Evolutionary conservation across 2,113 vertebrate genomes (phyloP).

Genomic region (Dicerorhinus sumatrensis): DNA sequence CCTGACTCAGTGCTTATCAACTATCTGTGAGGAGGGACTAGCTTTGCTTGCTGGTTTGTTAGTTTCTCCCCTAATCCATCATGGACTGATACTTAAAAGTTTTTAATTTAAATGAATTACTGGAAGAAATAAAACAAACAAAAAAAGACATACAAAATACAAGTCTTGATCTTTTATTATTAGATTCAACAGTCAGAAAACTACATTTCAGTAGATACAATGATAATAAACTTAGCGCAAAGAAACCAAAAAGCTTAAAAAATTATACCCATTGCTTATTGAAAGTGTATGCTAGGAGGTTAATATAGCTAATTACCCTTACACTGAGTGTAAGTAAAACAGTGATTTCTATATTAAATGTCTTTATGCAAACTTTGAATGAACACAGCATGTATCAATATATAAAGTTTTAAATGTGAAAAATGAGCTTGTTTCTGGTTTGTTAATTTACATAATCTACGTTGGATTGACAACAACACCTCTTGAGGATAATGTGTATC

Average conservation of each 20-base stretch:
- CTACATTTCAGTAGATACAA: background rate
- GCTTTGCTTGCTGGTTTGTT: background rate
- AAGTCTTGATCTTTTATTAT: background rate
- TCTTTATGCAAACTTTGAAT: background rate
- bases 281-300: background rate
- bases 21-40: background rate
- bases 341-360: background rate
- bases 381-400: background rate
- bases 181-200: background rate
- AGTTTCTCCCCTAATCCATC: background rate
- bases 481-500: background rate
- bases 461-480: background rate
- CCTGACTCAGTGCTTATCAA: background rate
- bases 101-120: background rate
- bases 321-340: background rate
- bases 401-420: background rate
- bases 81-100: background rate
- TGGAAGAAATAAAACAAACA: background rate
- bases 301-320: background rate
- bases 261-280: background rate
- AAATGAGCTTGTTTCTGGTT: background rate
- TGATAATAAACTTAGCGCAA: background rate
- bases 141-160: background rate
- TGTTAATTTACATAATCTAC: background rate
- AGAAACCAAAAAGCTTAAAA: background rate